Conservation (phyloP, 2,113 vertebrate species). For the Salvelinus alpinus region DNA sequence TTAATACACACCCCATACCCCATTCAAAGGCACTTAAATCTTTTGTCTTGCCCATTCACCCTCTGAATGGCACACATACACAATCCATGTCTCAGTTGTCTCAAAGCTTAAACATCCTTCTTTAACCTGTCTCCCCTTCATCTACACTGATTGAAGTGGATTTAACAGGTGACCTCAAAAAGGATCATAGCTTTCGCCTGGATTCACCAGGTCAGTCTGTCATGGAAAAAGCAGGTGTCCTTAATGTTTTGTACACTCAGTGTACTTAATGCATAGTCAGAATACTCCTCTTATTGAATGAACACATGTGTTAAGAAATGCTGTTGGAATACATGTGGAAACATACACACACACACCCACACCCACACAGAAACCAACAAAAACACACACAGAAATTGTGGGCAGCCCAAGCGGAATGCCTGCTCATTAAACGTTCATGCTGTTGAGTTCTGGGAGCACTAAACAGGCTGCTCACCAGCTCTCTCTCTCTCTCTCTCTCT, state of each 20-base stretch:
- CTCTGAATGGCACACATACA: too few species aligned
- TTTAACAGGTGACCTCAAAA: too few species aligned
- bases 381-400: slow-evolving; percentile 25
- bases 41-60: too few species aligned
- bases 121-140: too few species aligned
- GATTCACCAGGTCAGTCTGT: too few species aligned
- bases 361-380: not conserved
- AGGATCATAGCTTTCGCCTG: too few species aligned
- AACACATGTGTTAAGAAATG: not conserved
- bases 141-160: too few species aligned
- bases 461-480: slow-evolving; percentile 48
- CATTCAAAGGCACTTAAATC: too few species aligned
- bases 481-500: slow-evolving; percentile 2
- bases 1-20: too few species aligned
- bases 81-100: too few species aligned
- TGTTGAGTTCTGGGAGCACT: slow-evolving; percentile 57
- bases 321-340: slow-evolving; percentile 4
- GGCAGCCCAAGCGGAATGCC: slow-evolving; percentile 50
- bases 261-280: slow-evolving; percentile 4
- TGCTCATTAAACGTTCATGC: slow-evolving; percentile 67
- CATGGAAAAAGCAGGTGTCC: too few species aligned
- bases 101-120: too few species aligned
- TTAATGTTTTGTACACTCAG: not conserved
- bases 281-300: not conserved
- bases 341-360: not conserved